Evolutionary conservation across 2,113 vertebrate genomes (phyloP).

Genomic region (Sapayoa aenigma): DNA sequence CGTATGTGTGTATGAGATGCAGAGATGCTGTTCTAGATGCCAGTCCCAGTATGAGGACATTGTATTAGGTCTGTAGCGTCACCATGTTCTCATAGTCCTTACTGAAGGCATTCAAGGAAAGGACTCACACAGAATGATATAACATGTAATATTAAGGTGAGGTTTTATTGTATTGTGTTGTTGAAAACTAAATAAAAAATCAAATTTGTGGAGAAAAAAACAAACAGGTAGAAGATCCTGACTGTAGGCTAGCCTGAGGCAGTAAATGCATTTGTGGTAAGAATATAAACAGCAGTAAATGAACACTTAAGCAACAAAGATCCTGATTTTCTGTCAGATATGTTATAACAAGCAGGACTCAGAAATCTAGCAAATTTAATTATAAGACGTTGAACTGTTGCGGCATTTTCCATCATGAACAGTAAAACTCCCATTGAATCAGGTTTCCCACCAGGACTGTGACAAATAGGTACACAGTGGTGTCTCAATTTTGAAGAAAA

Average conservation of each 20-base stretch:
- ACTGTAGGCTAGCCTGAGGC: constrained; percentile 27
- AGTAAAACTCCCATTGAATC: constrained; percentile 38
- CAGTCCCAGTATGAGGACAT: neutral
- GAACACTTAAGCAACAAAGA: constrained; percentile 58
- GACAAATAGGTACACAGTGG: neutral
- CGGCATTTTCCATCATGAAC: neutral
- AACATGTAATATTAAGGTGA: neutral
- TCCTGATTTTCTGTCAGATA: constrained; percentile 52
- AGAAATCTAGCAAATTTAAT: constrained; percentile 49
- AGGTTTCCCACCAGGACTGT: constrained; percentile 17
- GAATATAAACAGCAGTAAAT: constrained; percentile 57
- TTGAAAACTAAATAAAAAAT: constrained; percentile 44
- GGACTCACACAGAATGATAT: neutral
- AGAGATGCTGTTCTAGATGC: neutral
- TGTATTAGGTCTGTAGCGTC: neutral
- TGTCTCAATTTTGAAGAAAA: constrained; percentile 15
- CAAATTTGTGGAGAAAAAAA: neutral
- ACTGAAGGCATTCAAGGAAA: neutral
- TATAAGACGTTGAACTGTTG: constrained; percentile 15
- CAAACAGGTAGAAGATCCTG: constrained; percentile 1
- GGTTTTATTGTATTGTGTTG: neutral
- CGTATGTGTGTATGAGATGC: neutral
- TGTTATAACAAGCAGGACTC: constrained; percentile 1
- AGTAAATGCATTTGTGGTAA: constrained; percentile 38
- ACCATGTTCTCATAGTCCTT: neutral